phyloP scores from a whole-genome alignment of 2,888 invertebrate species.

The Leptinotarsa haldemani region DNA sequence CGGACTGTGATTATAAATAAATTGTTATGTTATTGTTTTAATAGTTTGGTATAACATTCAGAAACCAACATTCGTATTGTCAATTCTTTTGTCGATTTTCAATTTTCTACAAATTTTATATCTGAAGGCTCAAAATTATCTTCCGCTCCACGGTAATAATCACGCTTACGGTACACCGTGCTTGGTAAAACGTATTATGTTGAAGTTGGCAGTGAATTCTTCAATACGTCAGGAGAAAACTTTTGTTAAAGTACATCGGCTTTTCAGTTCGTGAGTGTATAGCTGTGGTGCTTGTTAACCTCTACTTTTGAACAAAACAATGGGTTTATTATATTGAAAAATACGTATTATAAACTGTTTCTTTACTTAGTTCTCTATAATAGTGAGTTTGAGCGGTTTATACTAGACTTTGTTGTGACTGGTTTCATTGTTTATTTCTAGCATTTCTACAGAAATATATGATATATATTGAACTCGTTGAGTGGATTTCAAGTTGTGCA shows the following conservation, averaged over 20 bases:
- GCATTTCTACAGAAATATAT: no score
- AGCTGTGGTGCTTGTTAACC: conserved; percentile 20
- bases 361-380: neutral
- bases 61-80: no score
- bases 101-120: neutral
- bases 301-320: neutral
- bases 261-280: conserved; percentile 39
- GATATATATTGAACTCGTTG: no score
- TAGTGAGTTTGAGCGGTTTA: neutral
- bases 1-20: no score
- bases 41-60: no score
- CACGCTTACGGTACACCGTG: conserved; percentile 44
- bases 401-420: neutral
- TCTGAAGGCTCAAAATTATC: conserved; percentile 39
- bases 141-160: conserved; percentile 43
- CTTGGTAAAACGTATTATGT: conserved; percentile 38
- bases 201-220: conserved; percentile 54
- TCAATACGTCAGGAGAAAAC: conserved; percentile 48
- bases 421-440: neutral
- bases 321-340: neutral
- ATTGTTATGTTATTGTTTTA: no score
- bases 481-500: no score
- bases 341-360: neutral
- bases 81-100: neutral
- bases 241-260: conserved; percentile 52